Conservation (phyloP, 1,140 invertebrate genomes). For the Rhizoglyphus robini region DNA sequence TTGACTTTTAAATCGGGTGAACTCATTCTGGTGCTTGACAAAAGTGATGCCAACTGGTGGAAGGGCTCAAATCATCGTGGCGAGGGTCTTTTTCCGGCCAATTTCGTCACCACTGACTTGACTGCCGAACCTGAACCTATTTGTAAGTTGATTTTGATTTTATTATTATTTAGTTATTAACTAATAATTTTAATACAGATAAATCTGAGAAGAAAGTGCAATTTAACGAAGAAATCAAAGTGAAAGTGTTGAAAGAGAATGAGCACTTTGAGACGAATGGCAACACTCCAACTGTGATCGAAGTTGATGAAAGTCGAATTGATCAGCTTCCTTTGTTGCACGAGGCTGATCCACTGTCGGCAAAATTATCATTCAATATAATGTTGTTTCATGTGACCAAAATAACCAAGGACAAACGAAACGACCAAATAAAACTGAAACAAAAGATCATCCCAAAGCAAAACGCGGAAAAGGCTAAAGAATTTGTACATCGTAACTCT, state of each 20-base stretch:
- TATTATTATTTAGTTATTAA: constrained; percentile 21
- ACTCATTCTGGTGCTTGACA: constrained; percentile 48
- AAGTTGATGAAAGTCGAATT: constrained; percentile 36
- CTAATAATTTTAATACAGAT: background rate
- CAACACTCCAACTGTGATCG: constrained; percentile 24
- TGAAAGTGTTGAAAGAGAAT: constrained; percentile 51
- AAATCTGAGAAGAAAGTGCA: constrained; percentile 41
- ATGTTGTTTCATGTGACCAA: no score
- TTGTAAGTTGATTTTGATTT: constrained; percentile 38
- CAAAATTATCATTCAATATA: no score
- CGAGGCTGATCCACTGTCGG: constrained; percentile 28
- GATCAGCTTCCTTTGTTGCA: constrained; percentile 26
- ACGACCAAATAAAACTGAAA: no score
- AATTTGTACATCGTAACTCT: no score
- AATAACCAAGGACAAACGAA: no score
- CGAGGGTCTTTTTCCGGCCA: constrained; percentile 90
- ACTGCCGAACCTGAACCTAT: constrained; percentile 56
- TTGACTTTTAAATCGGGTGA: constrained; percentile 89
- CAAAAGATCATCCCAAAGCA: no score
- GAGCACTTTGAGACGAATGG: constrained; percentile 24
- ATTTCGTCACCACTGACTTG: constrained; percentile 88
- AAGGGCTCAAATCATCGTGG: constrained; percentile 82
- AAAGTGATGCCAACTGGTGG: constrained; percentile 96
- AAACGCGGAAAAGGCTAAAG: no score
- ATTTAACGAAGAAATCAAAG: constrained; percentile 57